Conservation (phyloP, 2,113 vertebrate genomes). For the Centrocercus urophasianus region DNA sequence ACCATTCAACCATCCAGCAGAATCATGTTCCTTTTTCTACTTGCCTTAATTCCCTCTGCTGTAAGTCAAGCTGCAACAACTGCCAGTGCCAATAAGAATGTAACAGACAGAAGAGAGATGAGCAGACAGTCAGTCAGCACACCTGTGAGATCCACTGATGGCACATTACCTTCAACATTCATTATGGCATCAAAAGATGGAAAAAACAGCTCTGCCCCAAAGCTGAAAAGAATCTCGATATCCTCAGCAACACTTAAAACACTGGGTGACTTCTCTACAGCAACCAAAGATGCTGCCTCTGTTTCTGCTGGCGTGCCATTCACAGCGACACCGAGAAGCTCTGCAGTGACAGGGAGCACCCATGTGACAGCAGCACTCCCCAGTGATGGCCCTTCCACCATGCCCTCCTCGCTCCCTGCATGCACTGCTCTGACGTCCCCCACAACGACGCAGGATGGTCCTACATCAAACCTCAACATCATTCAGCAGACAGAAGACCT, state of each 20-base stretch:
- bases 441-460: neutral
- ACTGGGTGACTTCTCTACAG: neutral
- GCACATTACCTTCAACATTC: neutral
- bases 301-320: neutral
- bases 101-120: neutral
- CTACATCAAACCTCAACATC: neutral
- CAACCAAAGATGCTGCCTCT: neutral
- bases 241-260: neutral
- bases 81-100: neutral
- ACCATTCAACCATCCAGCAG: constrained; percentile 40
- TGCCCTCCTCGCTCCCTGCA: neutral
- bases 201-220: neutral
- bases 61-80: neutral
- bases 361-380: neutral
- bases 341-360: neutral
- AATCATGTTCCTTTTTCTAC: constrained; percentile 39
- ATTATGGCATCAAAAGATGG: neutral
- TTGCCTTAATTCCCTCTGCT: neutral
- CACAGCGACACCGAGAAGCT: neutral
- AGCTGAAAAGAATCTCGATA: neutral
- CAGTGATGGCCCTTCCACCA: neutral
- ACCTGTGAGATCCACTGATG: neutral
- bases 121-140: neutral
- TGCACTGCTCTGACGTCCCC: neutral
- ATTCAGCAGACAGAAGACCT: constrained; percentile 20